Evolutionary conservation across 2,888 invertebrate species (phyloP), one percentile per base, ranked within the genome.

Genomic region (Troides aeacus): DNA sequence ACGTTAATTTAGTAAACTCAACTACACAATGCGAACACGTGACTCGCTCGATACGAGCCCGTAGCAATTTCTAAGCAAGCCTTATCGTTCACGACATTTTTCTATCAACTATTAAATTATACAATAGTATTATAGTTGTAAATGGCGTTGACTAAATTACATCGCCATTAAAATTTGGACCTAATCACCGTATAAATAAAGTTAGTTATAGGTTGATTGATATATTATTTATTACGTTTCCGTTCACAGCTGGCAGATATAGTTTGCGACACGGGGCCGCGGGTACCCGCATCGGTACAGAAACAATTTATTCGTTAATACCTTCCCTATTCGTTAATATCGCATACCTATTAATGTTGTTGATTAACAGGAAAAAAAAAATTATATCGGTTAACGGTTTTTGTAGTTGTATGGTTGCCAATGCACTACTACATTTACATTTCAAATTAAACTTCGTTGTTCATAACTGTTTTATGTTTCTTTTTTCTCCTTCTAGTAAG

Each of bases 351-450:
- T 91, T 87, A 88, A 87, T 84, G 78, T 72, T 71, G 80, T 85
- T 86, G 81, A 90, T 89, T 90, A 85, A 83, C 78, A 69, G 71
- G 75, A 76, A 75, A 70, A 70, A 75, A 70, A 70, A 70, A 70
- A 57, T 57, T 76, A 88, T 89, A 88, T 84, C 85, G 90, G 91
- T 84, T 91, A 90, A 90, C 91, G 91, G 91, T 88, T 89, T 87
- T 84, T 69, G 36, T 61, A 57, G 65, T 57, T 10, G n/a, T 56
- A 15, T 46, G 15, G 18, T 50, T 50, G 50, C 15, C 15, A 15
- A 57, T 57, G 21, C 57, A 21, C 1, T 57, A 21, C 6, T 21
- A 66, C 59, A 60, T 21, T 6, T 60, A 24, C 18, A 7, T 57
- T 12, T 39, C 10, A 58, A 23, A 58, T 39, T 58, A 58, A 58